Conservation (phyloP, 2,888 invertebrate genomes). For the Phymatocera aterrima region DNA sequence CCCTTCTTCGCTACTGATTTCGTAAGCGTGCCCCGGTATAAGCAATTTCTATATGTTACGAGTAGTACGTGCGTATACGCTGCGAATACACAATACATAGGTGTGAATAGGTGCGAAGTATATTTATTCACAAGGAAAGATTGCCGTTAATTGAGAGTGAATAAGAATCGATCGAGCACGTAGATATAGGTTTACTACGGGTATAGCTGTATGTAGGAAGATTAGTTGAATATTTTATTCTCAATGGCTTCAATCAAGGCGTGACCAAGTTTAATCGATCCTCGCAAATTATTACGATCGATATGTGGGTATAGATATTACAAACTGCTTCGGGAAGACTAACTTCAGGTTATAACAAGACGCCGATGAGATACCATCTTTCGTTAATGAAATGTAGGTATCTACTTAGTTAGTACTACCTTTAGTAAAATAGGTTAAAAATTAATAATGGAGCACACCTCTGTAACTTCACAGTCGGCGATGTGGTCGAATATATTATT, state of each 20-base stretch:
- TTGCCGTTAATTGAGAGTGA: conserved; percentile 37
- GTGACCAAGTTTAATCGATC: conserved; percentile 14
- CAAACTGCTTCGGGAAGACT: conserved; percentile 8
- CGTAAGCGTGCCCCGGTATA: conserved; percentile 13
- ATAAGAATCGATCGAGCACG: conserved; percentile 38
- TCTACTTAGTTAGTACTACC: neutral
- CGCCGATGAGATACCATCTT: neutral
- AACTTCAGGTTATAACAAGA: neutral
- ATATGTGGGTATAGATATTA: neutral
- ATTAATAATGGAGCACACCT: too few relatives aligned
- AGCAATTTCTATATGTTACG: conserved; percentile 13
- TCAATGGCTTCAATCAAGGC: conserved; percentile 30
- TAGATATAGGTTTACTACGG: too few relatives aligned
- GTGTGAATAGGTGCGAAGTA: neutral
- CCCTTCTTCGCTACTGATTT: neutral
- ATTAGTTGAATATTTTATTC: conserved; percentile 36
- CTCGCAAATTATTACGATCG: neutral
- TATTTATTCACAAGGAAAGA: neutral
- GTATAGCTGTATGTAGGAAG: too few relatives aligned
- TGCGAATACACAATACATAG: neutral
- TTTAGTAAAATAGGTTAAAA: too few relatives aligned
- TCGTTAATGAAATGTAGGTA: neutral
- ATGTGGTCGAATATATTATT: too few relatives aligned
- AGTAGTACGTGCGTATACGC: neutral
- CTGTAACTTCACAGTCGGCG: too few relatives aligned